A percentile compares a stretch with the other conserved stretches of the same genome.
Conservation (phyloP, 2,888 invertebrate species). For the Odontomyia ornata region DNA sequence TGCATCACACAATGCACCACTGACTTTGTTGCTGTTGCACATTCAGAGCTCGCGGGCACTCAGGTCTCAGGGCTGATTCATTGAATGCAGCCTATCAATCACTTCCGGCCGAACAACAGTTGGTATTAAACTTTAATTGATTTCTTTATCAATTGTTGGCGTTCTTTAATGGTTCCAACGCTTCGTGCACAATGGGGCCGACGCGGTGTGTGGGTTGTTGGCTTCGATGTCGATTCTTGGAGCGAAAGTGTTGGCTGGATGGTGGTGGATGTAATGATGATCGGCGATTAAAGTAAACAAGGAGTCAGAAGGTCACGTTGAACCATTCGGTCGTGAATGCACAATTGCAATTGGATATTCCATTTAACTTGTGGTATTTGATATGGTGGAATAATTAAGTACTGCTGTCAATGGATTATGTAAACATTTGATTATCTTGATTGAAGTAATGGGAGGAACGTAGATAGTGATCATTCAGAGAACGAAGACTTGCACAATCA, state of each 20-base stretch:
- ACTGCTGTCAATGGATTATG: too few relatives aligned
- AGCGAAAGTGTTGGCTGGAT: neutral
- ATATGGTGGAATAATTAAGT: too few relatives aligned
- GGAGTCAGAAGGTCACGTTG: neutral
- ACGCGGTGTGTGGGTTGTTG: neutral
- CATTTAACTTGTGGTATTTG: too few relatives aligned
- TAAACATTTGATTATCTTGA: too few relatives aligned
- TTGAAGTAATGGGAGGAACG: too few relatives aligned
- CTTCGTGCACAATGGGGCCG: neutral
- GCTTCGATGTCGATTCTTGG: neutral
- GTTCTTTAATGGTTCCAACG: neutral
- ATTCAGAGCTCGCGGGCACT: neutral
- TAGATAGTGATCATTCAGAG: too few relatives aligned
- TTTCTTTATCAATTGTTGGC: slow-evolving; percentile 12
- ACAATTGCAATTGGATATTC: too few relatives aligned
- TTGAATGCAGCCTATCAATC: slow-evolving; percentile 19
- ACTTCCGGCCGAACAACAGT: slow-evolving; percentile 8
- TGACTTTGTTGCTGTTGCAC: too few relatives aligned
- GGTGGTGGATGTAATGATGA: too few relatives aligned
- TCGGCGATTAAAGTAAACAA: neutral
- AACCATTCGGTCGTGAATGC: neutral
- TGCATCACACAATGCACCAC: neutral
- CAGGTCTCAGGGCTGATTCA: neutral
- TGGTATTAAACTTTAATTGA: slow-evolving; percentile 16
- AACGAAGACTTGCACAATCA: too few relatives aligned